Percentiles rank a stretch among this genome's conserved stretches.
Evolutionary conservation across 2,797 vertebrate species (phyloP).

Genomic region (Anabacerthia variegaticeps): DNA sequence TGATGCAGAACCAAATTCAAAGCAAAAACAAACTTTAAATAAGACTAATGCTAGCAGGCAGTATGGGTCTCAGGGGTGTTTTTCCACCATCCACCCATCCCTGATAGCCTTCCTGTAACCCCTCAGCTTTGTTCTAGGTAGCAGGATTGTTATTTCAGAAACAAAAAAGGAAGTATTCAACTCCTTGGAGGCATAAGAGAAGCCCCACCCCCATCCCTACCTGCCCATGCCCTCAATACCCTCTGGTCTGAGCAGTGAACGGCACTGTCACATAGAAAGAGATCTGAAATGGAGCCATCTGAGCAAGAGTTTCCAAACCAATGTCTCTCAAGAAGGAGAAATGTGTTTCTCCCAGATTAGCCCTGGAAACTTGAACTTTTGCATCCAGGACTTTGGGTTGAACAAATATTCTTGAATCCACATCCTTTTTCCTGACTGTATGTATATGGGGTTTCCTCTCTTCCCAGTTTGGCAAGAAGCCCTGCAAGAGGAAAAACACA

Average conservation of each 20-base stretch:
- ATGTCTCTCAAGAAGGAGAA: background rate
- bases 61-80: background rate
- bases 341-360: background rate
- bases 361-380: background rate
- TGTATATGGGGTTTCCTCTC: background rate
- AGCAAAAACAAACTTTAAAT: background rate
- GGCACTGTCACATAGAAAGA: rapidly evolving
- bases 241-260: background rate
- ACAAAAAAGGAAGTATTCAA: background rate
- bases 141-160: background rate
- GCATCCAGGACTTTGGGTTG: background rate
- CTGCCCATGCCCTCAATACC: background rate
- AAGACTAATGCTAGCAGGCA: background rate
- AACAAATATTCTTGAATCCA: background rate
- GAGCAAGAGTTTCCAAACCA: background rate
- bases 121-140: background rate
- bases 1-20: background rate
- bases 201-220: background rate
- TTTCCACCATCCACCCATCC: background rate
- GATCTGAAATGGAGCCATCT: background rate
- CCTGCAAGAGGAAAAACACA: background rate
- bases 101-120: background rate
- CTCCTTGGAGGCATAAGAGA: background rate
- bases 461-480: background rate
- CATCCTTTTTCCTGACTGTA: background rate